A percentile compares a stretch with the other conserved stretches of the same genome.
These are phyloP conservation scores for Sinhomidia bicolor DNA, from an alignment of 2,888 invertebrate genomes.

Conservation along the genomic window DNA sequence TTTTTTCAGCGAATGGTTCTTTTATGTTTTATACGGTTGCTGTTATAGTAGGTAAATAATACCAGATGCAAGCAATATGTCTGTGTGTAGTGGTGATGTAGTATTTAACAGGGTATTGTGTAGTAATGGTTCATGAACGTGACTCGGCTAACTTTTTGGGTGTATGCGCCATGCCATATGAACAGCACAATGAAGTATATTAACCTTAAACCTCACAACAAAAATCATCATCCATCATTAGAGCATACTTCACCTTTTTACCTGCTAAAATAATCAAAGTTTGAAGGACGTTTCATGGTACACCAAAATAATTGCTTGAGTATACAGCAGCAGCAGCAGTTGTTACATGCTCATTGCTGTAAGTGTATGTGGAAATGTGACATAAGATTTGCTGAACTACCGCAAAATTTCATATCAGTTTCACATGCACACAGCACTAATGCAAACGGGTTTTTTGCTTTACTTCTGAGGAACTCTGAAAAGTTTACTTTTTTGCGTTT, in stretches of 20 bases:
- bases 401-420: background rate
- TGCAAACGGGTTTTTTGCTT: too few relatives aligned
- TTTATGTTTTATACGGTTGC: background rate
- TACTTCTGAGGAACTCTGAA: background rate
- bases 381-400: background rate
- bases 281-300: slow-evolving; percentile 70
- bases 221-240: slow-evolving; percentile 63
- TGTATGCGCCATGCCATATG: slow-evolving; percentile 31
- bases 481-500: background rate
- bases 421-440: background rate
- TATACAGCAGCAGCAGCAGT: background rate
- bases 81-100: too few relatives aligned
- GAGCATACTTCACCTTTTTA: slow-evolving; percentile 21
- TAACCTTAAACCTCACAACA: slow-evolving; percentile 64
- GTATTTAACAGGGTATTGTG: background rate
- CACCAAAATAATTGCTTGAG: slow-evolving; percentile 28
- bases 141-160: slow-evolving; percentile 20
- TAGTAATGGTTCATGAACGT: background rate
- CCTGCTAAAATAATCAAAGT: slow-evolving; percentile 51
- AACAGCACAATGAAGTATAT: slow-evolving; percentile 52
- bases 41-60: background rate
- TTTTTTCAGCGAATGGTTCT: background rate
- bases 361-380: slow-evolving; percentile 32
- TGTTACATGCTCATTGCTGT: too few relatives aligned
- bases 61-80: background rate